These are phyloP conservation scores for Carpatolechia fugitivella DNA, from an alignment of 2,888 invertebrate genomes.

Conservation along the genomic window DNA sequence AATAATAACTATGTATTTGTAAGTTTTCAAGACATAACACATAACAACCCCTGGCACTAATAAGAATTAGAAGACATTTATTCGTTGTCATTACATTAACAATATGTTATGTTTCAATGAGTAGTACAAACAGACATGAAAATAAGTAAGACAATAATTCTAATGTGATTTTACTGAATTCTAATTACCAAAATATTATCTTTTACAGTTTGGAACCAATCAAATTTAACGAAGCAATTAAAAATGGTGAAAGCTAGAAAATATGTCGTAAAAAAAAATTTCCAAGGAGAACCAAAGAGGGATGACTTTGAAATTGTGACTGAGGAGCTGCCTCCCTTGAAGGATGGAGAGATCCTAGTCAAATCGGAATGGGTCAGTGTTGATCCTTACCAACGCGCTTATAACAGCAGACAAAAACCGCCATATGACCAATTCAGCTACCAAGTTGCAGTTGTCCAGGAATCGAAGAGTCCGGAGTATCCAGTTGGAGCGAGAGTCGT, in stretches of 20 bases:
- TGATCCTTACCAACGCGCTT: constrained; percentile 46
- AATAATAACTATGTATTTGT: no score
- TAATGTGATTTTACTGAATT: no score
- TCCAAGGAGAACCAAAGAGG: constrained; percentile 75
- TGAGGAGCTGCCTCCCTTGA: constrained; percentile 77
- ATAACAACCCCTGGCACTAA: no score
- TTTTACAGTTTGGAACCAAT: neutral
- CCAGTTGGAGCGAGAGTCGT: constrained; percentile 81
- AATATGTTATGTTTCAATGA: no score
- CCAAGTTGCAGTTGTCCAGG: constrained; percentile 65
- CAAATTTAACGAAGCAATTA: neutral
- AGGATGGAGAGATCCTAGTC: constrained; percentile 72
- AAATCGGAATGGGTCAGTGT: constrained; percentile 49
- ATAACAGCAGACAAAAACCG: constrained; percentile 24
- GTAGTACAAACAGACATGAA: no score
- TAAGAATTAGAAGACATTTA: no score
- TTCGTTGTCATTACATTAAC: no score
- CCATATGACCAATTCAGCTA: constrained; percentile 37
- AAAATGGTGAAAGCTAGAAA: neutral
- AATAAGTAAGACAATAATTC: no score
- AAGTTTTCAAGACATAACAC: no score
- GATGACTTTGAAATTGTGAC: constrained; percentile 55
- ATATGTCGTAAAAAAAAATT: neutral
- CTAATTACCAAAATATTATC: no score
- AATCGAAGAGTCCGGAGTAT: constrained; percentile 79